Conservation (phyloP, 2,797 vertebrate species). For the Lepilemur septentrionalis region DNA sequence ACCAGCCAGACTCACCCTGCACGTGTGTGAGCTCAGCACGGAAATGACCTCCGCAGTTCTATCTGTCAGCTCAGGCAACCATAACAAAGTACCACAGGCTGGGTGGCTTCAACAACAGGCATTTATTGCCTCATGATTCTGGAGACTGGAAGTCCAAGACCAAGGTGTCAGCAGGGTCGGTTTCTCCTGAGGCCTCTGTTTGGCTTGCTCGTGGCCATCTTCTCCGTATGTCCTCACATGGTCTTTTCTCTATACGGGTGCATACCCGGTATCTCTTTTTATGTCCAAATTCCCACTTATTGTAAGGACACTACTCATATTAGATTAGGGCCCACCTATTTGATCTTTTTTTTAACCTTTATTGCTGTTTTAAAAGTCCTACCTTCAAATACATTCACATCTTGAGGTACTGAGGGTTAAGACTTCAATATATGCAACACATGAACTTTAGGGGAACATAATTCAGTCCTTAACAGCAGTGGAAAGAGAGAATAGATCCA, state of each 20-base stretch:
- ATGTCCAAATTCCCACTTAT: neutral
- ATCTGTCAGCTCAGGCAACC: neutral
- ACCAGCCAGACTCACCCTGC: fast-evolving
- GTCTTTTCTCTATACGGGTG: fast-evolving
- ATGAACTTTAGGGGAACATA: neutral
- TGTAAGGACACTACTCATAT: neutral
- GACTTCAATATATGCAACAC: neutral
- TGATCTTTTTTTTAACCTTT: neutral
- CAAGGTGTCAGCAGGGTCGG: neutral
- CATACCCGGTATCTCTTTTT: neutral
- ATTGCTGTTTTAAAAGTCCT: neutral
- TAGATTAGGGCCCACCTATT: no score
- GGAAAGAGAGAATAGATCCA: neutral
- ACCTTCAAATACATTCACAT: neutral
- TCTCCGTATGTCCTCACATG: no score
- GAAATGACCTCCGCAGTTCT: neutral
- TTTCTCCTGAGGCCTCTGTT: neutral
- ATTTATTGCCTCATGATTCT: neutral
- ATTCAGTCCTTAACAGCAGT: neutral
- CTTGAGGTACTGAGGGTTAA: neutral
- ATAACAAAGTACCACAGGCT: neutral
- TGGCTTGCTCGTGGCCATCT: fast-evolving
- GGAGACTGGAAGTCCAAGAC: neutral
- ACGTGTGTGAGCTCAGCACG: neutral
- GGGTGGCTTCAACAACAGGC: no score